Evolutionary conservation across 2,797 vertebrate species (phyloP).

Genomic region (Sylvia borin): DNA sequence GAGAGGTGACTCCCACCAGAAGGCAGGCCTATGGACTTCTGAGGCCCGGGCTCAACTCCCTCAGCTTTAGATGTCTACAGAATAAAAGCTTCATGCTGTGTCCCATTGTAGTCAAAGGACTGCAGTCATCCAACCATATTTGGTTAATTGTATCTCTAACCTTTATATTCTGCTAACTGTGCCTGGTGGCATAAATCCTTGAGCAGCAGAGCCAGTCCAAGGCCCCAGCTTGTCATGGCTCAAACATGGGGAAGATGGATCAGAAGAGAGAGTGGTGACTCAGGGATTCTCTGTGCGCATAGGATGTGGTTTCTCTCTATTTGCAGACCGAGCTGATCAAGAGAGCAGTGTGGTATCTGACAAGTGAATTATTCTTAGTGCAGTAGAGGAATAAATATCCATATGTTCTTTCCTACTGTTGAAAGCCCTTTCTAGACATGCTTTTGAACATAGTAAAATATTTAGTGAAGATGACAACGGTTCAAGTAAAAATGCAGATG

Average conservation of each 20-base stretch:
- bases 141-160: not conserved
- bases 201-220: not conserved
- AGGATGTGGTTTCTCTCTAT: slow-evolving; percentile 9
- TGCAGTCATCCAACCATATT: not conserved
- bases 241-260: not conserved
- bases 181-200: not conserved
- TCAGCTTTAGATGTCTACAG: not conserved
- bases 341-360: not conserved
- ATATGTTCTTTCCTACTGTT: not conserved
- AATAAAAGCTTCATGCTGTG: not conserved
- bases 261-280: not conserved
- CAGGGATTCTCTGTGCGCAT: not conserved
- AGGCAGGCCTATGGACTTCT: not conserved
- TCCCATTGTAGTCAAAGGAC: not conserved
- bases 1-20: not conserved
- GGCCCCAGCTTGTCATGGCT: not conserved
- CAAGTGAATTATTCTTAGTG: slow-evolving; percentile 12
- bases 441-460: slow-evolving; percentile 11
- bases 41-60: not conserved
- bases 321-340: slow-evolving; percentile 23
- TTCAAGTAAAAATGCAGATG: not conserved
- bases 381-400: not conserved
- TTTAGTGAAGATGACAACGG: not conserved
- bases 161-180: not conserved
- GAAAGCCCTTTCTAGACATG: slow-evolving; percentile 12